phyloP scores from a whole-genome alignment of 2,888 invertebrate genomes.

The Apoda limacodes region DNA sequence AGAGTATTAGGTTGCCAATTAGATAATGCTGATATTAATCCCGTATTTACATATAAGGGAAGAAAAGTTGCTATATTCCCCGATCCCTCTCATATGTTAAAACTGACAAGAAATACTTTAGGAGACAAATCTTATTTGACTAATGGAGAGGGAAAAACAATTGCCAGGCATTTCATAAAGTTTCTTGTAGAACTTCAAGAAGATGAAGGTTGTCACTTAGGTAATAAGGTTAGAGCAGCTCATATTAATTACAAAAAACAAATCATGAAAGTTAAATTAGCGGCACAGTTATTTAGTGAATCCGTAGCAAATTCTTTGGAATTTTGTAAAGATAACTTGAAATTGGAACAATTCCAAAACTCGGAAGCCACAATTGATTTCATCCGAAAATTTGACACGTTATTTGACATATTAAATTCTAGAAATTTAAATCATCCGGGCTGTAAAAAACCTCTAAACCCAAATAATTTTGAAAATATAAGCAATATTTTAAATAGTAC shows the following conservation, averaged over 20 bases:
- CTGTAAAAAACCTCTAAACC: constrained; percentile 4
- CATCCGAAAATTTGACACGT: constrained; percentile 2
- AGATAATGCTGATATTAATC: too few species aligned
- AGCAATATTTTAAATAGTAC: background rate
- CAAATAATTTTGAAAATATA: too few species aligned
- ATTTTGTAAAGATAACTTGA: constrained; percentile 1
- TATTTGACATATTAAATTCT: constrained; percentile 5
- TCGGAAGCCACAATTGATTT: constrained; percentile 3
- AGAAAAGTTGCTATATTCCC: too few species aligned
- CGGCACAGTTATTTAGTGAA: constrained; percentile 2
- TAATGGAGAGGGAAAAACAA: background rate
- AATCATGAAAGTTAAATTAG: too few species aligned
- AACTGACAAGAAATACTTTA: constrained; percentile 6
- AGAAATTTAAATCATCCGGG: constrained; percentile 2
- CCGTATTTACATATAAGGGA: too few species aligned
- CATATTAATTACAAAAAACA: constrained; percentile 7
- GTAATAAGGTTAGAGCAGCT: constrained; percentile 4
- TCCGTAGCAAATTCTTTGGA: constrained; percentile 1
- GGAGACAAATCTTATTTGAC: constrained; percentile 1
- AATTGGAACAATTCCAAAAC: constrained; percentile 4
- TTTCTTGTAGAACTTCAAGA: constrained; percentile 2
- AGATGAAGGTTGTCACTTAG: constrained; percentile 2
- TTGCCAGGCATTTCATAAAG: constrained; percentile 1
- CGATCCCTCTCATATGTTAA: too few species aligned
- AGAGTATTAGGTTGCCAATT: too few species aligned